Evolutionary conservation across 2,113 vertebrate genomes (phyloP).

Genomic region (Numida meleagris): DNA sequence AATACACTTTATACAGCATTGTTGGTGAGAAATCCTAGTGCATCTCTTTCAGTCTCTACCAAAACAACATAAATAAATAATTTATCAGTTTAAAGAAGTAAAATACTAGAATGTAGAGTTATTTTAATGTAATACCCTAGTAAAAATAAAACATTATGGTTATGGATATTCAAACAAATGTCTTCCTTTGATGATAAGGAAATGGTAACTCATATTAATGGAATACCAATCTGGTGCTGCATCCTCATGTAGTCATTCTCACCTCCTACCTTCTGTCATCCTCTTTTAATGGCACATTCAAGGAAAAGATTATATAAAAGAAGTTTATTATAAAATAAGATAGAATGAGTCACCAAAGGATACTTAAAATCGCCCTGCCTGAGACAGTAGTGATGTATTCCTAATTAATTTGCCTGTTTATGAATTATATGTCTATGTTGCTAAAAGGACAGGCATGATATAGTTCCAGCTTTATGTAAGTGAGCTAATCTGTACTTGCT

Average conservation of each 20-base stretch:
- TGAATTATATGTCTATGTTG: slow-evolving; percentile 30
- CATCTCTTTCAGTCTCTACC: not conserved
- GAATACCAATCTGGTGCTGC: slow-evolving; percentile 36
- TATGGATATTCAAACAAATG: slow-evolving; percentile 14
- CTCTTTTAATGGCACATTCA: slow-evolving; percentile 56
- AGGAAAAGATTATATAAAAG: slow-evolving; percentile 60
- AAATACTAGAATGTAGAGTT: not conserved
- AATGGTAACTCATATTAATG: slow-evolving; percentile 46
- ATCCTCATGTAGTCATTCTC: slow-evolving; percentile 47
- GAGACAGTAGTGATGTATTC: slow-evolving; percentile 44
- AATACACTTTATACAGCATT: not conserved
- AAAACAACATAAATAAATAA: not conserved
- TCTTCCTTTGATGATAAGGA: slow-evolving; percentile 11
- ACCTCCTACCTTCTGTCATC: slow-evolving; percentile 60
- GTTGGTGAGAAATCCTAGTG: not conserved
- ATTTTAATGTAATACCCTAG: not conserved
- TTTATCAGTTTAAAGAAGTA: not conserved
- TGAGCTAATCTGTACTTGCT: slow-evolving; percentile 24
- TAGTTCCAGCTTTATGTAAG: not conserved
- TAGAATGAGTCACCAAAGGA: slow-evolving; percentile 66
- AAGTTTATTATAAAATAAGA: slow-evolving; percentile 68
- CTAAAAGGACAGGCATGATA: slow-evolving; percentile 32
- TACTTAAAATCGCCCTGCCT: slow-evolving; percentile 51
- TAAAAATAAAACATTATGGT: slow-evolving; percentile 26
- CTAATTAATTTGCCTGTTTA: slow-evolving; percentile 54